These are phyloP conservation scores for Lethenteron camtschaticum DNA, from an alignment of 2,113 vertebrate genomes.

Conservation along the genomic window DNA sequence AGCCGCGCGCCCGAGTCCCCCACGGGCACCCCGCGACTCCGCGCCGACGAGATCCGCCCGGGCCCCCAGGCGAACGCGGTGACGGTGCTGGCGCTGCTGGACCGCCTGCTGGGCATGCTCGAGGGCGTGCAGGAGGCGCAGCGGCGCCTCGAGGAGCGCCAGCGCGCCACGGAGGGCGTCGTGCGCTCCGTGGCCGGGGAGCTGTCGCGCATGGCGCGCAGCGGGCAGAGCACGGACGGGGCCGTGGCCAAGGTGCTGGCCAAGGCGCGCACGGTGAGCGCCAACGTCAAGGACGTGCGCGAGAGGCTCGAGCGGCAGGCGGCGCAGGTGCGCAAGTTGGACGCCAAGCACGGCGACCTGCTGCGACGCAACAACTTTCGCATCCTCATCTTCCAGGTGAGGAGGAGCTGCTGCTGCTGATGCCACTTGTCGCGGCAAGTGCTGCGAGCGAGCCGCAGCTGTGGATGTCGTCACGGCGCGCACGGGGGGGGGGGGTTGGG, in stretches of 20 bases:
- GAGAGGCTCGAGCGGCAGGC: constrained; percentile 62
- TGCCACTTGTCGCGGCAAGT: no score
- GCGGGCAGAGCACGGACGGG: constrained; percentile 45
- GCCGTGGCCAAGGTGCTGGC: constrained; percentile 71
- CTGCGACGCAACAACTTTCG: constrained; percentile 82
- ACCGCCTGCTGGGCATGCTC: constrained; percentile 76
- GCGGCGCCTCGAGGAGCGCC: constrained; percentile 60
- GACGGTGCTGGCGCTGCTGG: constrained; percentile 73
- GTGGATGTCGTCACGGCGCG: not conserved
- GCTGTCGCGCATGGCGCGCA: constrained; percentile 48
- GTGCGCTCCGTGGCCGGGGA: constrained; percentile 56
- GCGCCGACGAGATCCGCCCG: constrained; percentile 20
- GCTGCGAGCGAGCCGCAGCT: no score
- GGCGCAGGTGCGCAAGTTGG: constrained; percentile 57
- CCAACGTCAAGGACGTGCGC: constrained; percentile 48
- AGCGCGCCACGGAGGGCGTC: constrained; percentile 50
- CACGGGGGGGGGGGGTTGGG: not conserved
- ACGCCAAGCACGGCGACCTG: constrained; percentile 66
- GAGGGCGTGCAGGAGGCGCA: constrained; percentile 67
- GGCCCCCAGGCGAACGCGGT: constrained; percentile 61
- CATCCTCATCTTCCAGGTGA: constrained; percentile 93
- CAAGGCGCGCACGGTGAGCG: constrained; percentile 61
- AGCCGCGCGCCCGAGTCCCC: no score
- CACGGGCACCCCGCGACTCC: not conserved
- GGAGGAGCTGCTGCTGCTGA: no score